Evolutionary conservation across 1,140 invertebrate genomes (phyloP), one percentile per base, ranked within the genome.

Genomic region (Papilio aristodemus): DNA sequence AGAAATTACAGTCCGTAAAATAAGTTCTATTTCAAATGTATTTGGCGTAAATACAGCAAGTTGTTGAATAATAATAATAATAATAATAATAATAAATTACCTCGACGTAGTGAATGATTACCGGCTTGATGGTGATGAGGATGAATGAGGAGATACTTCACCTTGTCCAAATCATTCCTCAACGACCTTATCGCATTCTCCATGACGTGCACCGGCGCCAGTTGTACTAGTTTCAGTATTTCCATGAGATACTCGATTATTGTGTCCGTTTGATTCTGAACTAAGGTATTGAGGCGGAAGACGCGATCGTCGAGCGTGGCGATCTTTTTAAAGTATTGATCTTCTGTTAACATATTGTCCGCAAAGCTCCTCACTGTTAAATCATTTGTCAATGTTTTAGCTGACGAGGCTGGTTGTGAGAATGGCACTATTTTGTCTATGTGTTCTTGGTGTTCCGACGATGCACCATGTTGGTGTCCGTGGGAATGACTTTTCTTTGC

Each of bases 241-340:
- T 91, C 85, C 4, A 73, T 70, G 0, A 88, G 60, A 70, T 85
- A 85, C 66, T 89, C 89, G 11, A 85, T 25, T 38, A 89, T 86
- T 38, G 68, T 79, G 27, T 83, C 86, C 0, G 79, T 73, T 68
- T 73, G 78, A 32, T 89, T 86, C 13, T 85, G 77, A 14, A 87
- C 73, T 0, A 71, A 79, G 0, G 74, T 70, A 59, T 87, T 80
- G 32, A 91, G 73, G 46, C 86, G 84, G 39, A 67, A 79, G 11
- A 91, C 10, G 69, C 86, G 89, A 14, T 70, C 66, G 41, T 88
- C 84, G 7, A 89, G 75, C 0, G 74, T 70, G 59, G 87, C 86
- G 43, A 89, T 80, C 79, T 86, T 79, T 67, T 87, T 83, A 7
- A 89, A 72, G 68, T 91, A 89, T 67, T 75, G 83, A 43, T 87